Base-by-base conservation (phyloP, 1,140 invertebrate species). In the Caenorhabditis elegans region DNA sequence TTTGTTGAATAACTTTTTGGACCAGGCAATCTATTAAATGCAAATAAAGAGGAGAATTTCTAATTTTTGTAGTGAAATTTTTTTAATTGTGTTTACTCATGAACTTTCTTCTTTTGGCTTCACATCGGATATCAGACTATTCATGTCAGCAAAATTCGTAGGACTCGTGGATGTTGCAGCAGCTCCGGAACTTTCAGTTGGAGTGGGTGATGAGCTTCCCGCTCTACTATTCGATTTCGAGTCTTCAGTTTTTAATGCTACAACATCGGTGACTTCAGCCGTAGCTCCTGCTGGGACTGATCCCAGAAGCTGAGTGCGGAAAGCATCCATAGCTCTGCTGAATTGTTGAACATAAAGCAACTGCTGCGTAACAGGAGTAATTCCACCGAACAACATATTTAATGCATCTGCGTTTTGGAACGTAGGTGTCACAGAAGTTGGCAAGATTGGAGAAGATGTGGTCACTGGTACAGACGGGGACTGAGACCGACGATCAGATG, bases 1-100 rank as follows among this genome's bases (percentile, higher is more conserved):
- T 43, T 43, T 8, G 5, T 43, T 43, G 39, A 22, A 10, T 22
- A 22, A 19, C 3, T 10, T 26, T 10, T 55, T 26, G 3, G 34
- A 60, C 53, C 53, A 60, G 53, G 53, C 34, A 70, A n/a, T 70
- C n/a, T 70, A 70, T 34, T 34, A 70, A 70, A 39, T 34, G 34
- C n/a, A 22, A 8, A 43, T 43, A 43, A 8, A 17, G 11, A 22
- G 10, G 2, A 70, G 17, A 39, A 22, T 19, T 60, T 2, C 4
- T 22, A 70, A 43, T n/a, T 10, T 6, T 17, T 34, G n/a, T 8
- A 22, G 19, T 43, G 26, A 70, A 39, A 70, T 43, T 4, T 0
- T 31, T 70, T 4, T 11, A 39, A 34, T 60, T 60, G 6, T 6
- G 10, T 0, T 60, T 31, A 15, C 22, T 70, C 19, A 65, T 65